Percentiles rank a stretch among this genome's conserved stretches.
phyloP scores from a whole-genome alignment of 37 sponge, comb jelly and placozoan genomes.

The Chondrilla cf. caribensis region DNA sequence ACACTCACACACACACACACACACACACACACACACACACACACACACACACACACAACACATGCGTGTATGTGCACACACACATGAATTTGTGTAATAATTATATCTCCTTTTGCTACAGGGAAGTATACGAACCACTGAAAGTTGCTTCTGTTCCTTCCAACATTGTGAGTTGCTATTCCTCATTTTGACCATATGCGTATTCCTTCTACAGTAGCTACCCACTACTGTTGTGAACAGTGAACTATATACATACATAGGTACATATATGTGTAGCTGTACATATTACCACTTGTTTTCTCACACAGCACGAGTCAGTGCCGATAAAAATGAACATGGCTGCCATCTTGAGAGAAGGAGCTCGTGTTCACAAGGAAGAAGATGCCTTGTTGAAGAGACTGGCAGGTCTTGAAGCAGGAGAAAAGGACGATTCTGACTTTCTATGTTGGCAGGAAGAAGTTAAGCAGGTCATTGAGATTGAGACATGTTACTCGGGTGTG shows the following conservation, averaged over 20 bases:
- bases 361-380: conserved; percentile 77
- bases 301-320: conserved; percentile 18
- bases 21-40: background rate
- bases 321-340: conserved; percentile 94
- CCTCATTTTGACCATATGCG: no score
- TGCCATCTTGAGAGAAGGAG: conserved; percentile 91
- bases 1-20: background rate
- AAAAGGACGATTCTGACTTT: conserved; percentile 74
- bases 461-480: conserved; percentile 43
- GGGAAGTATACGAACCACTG: conserved; percentile 13
- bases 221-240: conserved; percentile 5
- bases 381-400: conserved; percentile 75
- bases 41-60: background rate
- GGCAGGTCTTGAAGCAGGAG: conserved; percentile 80
- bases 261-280: background rate
- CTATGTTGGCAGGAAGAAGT: conserved; percentile 78
- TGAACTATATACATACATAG: conserved; percentile 30
- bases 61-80: background rate
- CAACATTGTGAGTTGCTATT: conserved; percentile 3
- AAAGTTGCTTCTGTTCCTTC: background rate
- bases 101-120: background rate
- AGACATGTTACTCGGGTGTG: background rate
- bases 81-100: background rate
- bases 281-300: background rate
- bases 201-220: background rate